Conservation (phyloP, 1,140 invertebrate genomes). For the Drosophila sp. region DNA sequence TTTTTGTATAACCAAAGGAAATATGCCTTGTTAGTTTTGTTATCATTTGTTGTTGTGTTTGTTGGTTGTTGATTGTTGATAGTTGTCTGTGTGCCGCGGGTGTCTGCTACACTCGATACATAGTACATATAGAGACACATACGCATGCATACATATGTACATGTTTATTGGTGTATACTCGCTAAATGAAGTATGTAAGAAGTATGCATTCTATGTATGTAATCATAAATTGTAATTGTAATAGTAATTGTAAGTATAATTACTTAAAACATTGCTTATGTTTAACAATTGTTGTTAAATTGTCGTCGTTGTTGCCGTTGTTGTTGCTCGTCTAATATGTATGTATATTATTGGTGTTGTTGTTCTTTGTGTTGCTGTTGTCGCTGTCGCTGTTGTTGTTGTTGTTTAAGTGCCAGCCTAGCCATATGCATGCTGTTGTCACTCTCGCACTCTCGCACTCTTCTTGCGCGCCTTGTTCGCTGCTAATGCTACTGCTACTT, state of each 20-base stretch:
- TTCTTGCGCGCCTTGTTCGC: constrained; percentile 16
- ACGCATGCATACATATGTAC: constrained; percentile 21
- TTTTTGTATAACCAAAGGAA: constrained; percentile 31
- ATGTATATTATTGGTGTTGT: constrained; percentile 11
- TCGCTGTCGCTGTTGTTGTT: neutral
- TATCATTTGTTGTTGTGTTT: constrained; percentile 16
- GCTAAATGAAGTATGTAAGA: constrained; percentile 28
- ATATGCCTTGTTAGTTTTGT: constrained; percentile 28
- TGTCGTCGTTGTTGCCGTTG: constrained; percentile 32
- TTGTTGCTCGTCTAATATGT: constrained; percentile 20
- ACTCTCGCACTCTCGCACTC: neutral
- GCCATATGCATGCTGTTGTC: constrained; percentile 16
- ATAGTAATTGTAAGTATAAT: constrained; percentile 18
- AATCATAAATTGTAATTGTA: constrained; percentile 23
- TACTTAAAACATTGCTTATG: constrained; percentile 47
- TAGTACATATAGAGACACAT: constrained; percentile 18
- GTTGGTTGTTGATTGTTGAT: constrained; percentile 22
- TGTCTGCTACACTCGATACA: constrained; percentile 5
- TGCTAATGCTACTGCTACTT: constrained; percentile 1
- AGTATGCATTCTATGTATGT: constrained; percentile 39
- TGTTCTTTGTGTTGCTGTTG: neutral
- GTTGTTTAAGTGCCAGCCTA: constrained; percentile 9
- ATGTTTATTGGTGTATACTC: constrained; percentile 17
- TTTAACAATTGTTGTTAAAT: constrained; percentile 49
- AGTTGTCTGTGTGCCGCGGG: constrained; percentile 6